Conservation (phyloP, 2,113 vertebrate genomes). For the Gulo gulo region DNA sequence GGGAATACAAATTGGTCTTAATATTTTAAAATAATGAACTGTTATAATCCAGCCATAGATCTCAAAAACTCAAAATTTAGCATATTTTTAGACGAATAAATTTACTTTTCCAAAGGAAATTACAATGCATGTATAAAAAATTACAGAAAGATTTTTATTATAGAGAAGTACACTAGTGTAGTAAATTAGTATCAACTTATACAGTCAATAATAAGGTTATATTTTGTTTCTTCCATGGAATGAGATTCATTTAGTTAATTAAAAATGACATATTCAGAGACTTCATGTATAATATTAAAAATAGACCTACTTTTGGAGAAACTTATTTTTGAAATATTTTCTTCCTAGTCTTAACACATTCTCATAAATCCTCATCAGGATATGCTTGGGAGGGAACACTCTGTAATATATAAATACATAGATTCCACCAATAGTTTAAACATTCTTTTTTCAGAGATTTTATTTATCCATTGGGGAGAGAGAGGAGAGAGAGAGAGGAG, state of each 20-base stretch:
- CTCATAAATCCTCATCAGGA: neutral
- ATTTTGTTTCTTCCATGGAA: conserved; percentile 46
- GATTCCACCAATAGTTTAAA: neutral
- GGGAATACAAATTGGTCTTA: neutral
- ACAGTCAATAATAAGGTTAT: neutral
- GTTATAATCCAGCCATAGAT: neutral
- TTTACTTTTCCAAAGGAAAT: neutral
- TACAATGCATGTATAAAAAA: neutral
- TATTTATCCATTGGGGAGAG: too few relatives aligned
- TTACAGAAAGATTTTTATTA: neutral
- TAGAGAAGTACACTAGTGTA: neutral
- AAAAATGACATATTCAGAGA: conserved; percentile 56
- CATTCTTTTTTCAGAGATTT: neutral
- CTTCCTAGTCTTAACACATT: neutral
- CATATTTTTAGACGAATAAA: neutral
- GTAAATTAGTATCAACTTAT: neutral
- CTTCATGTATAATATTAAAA: neutral
- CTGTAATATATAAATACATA: neutral
- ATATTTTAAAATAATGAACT: neutral
- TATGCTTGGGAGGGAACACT: neutral
- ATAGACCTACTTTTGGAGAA: neutral
- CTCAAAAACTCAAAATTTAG: neutral
- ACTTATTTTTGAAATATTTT: neutral
- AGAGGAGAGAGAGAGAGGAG: too few relatives aligned
- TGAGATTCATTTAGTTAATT: conserved; percentile 58